Base-by-base conservation (phyloP, 2,113 vertebrate species). In the Corapipo altera region DNA sequence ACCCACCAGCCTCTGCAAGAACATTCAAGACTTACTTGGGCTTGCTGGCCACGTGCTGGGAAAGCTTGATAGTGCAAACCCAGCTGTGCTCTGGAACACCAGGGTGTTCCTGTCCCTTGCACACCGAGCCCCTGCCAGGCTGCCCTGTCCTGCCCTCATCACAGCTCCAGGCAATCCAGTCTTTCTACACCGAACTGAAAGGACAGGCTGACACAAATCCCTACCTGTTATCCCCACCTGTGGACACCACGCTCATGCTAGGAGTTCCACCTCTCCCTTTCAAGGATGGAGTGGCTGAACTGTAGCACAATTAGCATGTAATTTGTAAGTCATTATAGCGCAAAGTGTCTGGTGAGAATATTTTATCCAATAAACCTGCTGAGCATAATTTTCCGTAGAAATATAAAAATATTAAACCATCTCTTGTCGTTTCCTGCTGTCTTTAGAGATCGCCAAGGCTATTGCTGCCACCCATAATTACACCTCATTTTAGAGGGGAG, bases 301-400 rank as follows among this genome's bases (percentile, higher is more conserved):
- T 73, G 92, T 93, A 93, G 88, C 96, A 97, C 98, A 98, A 98
- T 98, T 98, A 98, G 97, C 97, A 98, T 97, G 96, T 95, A 94
- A 98, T 98, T 98, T 98, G 97, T 97, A 98, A 98, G 97, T 97
- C 97, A 97, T 98, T 98, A 98, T 3, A 55, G 97, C 59, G 55
- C 95, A 95, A 97, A 97, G 95, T 96, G 96, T 96, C 97, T 97
- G 87, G 88, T 76, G 88, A 98, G 97, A 98, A 96, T 95, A 92
- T 88, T 97, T 98, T 91, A 98, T 81, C 88, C 66, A 98, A 97
- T 95, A 96, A 97, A 98, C 96, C 97, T 98, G 97, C 97, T 96
- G 97, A 97, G 97, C 95, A 97, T 96, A 97, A 97, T 97, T 97
- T 98, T 97, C 93, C 81, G 66, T 51, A 84, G 91, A 97, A 96